Evolutionary conservation across 2,113 vertebrate species (phyloP).

Genomic region (Pterocles burchelli): DNA sequence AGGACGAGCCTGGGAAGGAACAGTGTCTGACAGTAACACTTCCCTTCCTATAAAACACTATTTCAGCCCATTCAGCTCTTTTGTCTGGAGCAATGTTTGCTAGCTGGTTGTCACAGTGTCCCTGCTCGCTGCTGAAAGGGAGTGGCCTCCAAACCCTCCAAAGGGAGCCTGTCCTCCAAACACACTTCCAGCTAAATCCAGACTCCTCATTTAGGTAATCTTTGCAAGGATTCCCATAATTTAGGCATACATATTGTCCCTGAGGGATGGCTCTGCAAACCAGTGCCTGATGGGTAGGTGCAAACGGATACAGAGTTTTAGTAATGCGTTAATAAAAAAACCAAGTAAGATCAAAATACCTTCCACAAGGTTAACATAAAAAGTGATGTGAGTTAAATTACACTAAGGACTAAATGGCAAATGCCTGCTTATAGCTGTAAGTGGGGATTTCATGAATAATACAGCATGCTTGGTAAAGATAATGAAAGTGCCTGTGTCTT

Average conservation of each 20-base stretch:
- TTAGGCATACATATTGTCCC: not conserved
- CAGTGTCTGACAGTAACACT: not conserved
- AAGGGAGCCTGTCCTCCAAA: not conserved
- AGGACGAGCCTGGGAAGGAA: not conserved
- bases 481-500: not conserved
- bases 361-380: constrained; percentile 23
- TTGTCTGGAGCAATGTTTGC: not conserved
- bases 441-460: constrained; percentile 36
- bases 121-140: not conserved
- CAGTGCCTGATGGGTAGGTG: not conserved
- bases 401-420: constrained; percentile 29
- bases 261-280: not conserved
- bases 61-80: not conserved
- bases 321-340: constrained; percentile 11
- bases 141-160: not conserved
- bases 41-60: not conserved
- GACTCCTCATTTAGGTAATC: not conserved
- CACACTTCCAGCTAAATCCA: not conserved
- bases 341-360: not conserved
- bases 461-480: constrained; percentile 21
- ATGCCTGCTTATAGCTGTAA: not conserved
- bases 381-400: constrained; percentile 41
- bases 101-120: not conserved
- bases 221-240: not conserved
- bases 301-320: not conserved